Percentiles rank a stretch among this genome's conserved stretches.
phyloP scores from a whole-genome alignment of 2,797 vertebrate species.

The Xiphorhynchus erythropygius region DNA sequence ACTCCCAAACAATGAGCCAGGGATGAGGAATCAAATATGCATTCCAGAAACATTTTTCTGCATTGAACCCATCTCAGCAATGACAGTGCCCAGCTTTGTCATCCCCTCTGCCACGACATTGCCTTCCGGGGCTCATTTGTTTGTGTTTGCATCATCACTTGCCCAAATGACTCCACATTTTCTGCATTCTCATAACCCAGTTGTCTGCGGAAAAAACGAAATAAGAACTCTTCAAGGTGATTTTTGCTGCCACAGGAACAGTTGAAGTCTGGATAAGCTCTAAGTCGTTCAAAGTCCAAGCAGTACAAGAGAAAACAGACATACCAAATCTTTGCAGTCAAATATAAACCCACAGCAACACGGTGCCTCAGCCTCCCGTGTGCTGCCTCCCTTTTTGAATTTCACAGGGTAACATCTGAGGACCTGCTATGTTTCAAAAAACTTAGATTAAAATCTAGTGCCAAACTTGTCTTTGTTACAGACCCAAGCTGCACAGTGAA shows the following conservation, averaged over 20 bases:
- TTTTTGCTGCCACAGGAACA: background rate
- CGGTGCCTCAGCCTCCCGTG: background rate
- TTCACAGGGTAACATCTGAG: background rate
- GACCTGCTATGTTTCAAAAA: background rate
- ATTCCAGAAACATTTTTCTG: constrained; percentile 35
- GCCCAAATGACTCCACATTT: background rate
- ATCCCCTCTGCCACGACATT: background rate
- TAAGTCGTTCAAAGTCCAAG: background rate
- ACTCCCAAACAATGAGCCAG: background rate
- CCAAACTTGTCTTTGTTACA: background rate
- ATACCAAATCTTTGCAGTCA: background rate
- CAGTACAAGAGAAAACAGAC: background rate
- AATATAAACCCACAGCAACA: background rate
- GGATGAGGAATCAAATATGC: background rate
- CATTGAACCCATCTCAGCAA: background rate
- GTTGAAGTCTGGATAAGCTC: background rate
- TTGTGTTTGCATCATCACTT: background rate
- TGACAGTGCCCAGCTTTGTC: background rate
- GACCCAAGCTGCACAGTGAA: background rate
- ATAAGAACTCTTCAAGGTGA: background rate
- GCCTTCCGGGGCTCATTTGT: background rate
- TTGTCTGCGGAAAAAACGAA: background rate
- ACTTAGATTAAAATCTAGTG: background rate
- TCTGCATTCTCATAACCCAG: background rate
- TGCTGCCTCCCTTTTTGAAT: background rate